These are phyloP conservation scores for Eurystomus gularis DNA, from an alignment of 2,113 vertebrate genomes.

Conservation along the genomic window DNA sequence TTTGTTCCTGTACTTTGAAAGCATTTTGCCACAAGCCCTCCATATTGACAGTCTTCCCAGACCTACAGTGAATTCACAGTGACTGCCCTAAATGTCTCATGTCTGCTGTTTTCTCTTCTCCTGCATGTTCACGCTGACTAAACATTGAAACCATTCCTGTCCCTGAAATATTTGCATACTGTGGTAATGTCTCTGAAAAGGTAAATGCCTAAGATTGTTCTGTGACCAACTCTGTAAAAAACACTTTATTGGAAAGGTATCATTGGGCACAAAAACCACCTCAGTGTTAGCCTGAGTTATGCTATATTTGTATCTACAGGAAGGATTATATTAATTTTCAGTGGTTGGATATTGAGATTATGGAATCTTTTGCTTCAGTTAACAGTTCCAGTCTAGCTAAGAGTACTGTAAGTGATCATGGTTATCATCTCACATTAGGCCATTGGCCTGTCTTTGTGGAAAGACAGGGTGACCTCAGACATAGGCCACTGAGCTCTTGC, in stretches of 20 bases:
- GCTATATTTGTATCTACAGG: neutral
- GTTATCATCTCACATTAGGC: neutral
- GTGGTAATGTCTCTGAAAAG: neutral
- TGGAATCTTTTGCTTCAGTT: neutral
- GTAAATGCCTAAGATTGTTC: neutral
- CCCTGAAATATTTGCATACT: neutral
- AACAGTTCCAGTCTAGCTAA: neutral
- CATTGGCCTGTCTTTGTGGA: neutral
- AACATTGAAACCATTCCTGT: neutral
- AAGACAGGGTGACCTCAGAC: neutral
- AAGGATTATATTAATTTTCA: neutral
- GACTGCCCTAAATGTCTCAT: slow-evolving; percentile 36
- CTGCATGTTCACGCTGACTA: neutral
- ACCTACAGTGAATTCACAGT: slow-evolving; percentile 33
- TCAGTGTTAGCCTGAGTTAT: neutral
- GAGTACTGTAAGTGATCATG: neutral
- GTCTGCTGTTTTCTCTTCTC: slow-evolving; percentile 9
- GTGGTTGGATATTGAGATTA: neutral
- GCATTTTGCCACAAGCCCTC: slow-evolving; percentile 42
- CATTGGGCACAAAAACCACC: neutral
- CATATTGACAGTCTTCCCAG: slow-evolving; percentile 62
- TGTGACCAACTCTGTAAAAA: neutral
- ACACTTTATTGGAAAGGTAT: neutral
- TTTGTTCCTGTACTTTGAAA: slow-evolving; percentile 60
- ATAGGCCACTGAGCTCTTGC: neutral